These are phyloP conservation scores for Caenorhabditis elegans DNA, from an alignment of 1,140 invertebrate genomes.

Conservation along the genomic window WBcel235 BX284606.5:7573501-7574000, in stretches of 20 bases:
- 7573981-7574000: neutral
- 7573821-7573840: neutral
- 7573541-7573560: neutral
- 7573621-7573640: neutral
- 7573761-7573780: neutral
- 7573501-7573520: neutral
- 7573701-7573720: constrained; percentile 18
- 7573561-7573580: neutral
- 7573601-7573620: constrained; percentile 23
- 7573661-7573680: constrained; percentile 29
- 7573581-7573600: constrained; percentile 10
- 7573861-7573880: neutral
- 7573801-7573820: neutral
- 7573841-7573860: neutral
- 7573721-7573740: neutral
- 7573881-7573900: neutral
- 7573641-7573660: constrained; percentile 22
- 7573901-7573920: constrained; percentile 20
- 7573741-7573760: neutral
- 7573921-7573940: constrained; percentile 24
- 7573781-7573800: constrained; percentile 20
- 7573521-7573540: no score
- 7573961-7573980: neutral
- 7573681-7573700: neutral
- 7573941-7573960: neutral